Evolutionary conservation across 2,113 vertebrate genomes (phyloP).

Genomic region (Caranx melampygus): DNA sequence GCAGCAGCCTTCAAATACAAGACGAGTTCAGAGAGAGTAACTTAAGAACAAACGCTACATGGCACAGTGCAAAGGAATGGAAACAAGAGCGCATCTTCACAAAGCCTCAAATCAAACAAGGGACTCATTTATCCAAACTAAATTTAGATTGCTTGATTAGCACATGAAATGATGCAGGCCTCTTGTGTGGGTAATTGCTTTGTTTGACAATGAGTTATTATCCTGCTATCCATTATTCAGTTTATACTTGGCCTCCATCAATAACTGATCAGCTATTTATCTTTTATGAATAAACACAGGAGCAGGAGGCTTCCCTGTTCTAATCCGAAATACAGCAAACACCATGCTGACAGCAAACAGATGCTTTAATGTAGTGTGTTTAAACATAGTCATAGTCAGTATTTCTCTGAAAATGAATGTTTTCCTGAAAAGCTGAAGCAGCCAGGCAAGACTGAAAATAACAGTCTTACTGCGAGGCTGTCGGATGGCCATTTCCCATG

Average conservation of each 20-base stretch:
- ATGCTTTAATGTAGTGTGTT: background rate
- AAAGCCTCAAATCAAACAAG: slow-evolving; percentile 24
- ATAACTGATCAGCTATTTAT: background rate
- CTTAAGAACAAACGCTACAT: background rate
- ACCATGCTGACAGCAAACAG: background rate
- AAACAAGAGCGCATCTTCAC: background rate
- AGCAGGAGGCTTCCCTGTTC: background rate
- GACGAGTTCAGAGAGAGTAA: background rate
- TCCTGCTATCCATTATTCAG: slow-evolving; percentile 5
- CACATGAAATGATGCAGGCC: slow-evolving; percentile 44
- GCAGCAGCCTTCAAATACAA: background rate
- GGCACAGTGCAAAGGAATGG: background rate
- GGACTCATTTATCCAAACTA: slow-evolving; percentile 3
- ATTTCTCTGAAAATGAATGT: background rate
- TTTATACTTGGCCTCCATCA: background rate
- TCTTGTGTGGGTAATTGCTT: slow-evolving; percentile 38
- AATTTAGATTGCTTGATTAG: slow-evolving; percentile 46
- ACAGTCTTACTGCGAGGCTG: background rate
- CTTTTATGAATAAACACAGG: background rate
- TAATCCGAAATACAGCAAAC: background rate
- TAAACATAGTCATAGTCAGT: background rate
- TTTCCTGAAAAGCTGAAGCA: slow-evolving; percentile 13
- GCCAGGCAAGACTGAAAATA: background rate
- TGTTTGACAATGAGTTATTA: slow-evolving; percentile 39
- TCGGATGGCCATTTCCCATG: slow-evolving; percentile 3